Percentiles rank a stretch among this genome's conserved stretches.
phyloP scores from a whole-genome alignment of 2,797 vertebrate species.

The Phataginus tetradactyla region DNA sequence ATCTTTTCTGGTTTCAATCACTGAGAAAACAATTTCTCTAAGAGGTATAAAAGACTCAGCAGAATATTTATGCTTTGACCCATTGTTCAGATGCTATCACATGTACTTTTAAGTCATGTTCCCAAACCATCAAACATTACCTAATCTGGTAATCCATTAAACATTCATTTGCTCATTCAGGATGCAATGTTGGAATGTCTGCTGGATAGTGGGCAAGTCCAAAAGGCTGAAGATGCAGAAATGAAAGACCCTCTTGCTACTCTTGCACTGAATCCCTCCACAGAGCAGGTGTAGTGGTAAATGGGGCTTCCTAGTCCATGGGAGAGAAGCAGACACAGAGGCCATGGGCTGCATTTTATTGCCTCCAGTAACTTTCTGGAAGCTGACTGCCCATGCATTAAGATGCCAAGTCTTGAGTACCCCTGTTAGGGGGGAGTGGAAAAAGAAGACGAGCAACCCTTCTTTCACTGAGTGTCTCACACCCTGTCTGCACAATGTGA shows the following conservation, averaged over 20 bases:
- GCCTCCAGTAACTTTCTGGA: neutral
- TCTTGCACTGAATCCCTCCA: neutral
- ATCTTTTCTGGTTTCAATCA: neutral
- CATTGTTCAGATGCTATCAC: neutral
- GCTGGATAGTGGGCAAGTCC: neutral
- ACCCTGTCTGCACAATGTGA: constrained; percentile 42
- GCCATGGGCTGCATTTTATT: neutral
- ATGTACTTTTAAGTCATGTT: constrained; percentile 29
- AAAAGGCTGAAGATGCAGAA: neutral
- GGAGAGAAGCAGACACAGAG: neutral
- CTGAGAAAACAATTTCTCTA: constrained; percentile 49
- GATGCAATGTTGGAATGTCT: neutral
- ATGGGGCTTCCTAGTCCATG: neutral
- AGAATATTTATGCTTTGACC: constrained; percentile 19
- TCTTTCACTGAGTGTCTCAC: constrained; percentile 44
- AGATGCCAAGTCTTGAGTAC: neutral
- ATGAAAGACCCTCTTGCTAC: neutral
- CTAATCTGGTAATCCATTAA: neutral
- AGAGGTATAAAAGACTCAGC: neutral
- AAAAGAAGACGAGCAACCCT: neutral
- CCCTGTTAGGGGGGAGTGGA: neutral
- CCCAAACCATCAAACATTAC: neutral
- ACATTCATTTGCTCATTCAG: neutral
- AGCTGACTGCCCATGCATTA: neutral
- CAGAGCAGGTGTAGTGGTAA: neutral